These are phyloP conservation scores for Apostichopus japonicus DNA, from an alignment of 35 echinoderm and acorn worm genomes.

Conservation along the genomic window DNA sequence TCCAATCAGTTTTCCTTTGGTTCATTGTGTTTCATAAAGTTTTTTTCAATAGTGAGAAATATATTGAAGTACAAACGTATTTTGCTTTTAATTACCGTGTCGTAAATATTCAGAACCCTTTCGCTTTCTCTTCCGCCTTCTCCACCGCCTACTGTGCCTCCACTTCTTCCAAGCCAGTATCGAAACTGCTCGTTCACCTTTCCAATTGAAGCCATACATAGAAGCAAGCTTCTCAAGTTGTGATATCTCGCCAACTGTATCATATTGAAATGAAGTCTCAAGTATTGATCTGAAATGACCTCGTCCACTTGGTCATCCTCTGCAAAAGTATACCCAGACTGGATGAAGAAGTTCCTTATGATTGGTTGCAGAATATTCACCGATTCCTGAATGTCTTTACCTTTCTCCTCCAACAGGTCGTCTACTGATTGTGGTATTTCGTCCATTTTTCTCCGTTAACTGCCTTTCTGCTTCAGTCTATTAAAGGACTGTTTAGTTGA, in stretches of 20 bases:
- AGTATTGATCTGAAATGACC: background rate
- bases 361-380: conserved; percentile 1
- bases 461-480: too few relatives aligned
- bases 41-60: too few relatives aligned
- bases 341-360: conserved; percentile 18
- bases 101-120: background rate
- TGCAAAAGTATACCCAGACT: background rate
- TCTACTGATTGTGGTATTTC: background rate
- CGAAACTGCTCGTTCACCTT: background rate
- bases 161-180: background rate
- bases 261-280: conserved; percentile 39
- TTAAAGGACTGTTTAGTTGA: too few relatives aligned
- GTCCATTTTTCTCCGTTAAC: background rate
- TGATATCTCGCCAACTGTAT: conserved; percentile 38
- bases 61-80: too few relatives aligned
- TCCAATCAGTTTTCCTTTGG: too few relatives aligned
- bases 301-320: background rate
- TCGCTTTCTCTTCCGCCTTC: background rate
- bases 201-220: background rate
- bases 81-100: background rate
- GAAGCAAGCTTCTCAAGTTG: background rate
- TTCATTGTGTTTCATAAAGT: too few relatives aligned
- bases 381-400: conserved; percentile 22
- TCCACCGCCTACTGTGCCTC: background rate
- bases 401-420: background rate